Evolutionary conservation across 2,888 invertebrate species (phyloP).

Genomic region (Dione juno): DNA sequence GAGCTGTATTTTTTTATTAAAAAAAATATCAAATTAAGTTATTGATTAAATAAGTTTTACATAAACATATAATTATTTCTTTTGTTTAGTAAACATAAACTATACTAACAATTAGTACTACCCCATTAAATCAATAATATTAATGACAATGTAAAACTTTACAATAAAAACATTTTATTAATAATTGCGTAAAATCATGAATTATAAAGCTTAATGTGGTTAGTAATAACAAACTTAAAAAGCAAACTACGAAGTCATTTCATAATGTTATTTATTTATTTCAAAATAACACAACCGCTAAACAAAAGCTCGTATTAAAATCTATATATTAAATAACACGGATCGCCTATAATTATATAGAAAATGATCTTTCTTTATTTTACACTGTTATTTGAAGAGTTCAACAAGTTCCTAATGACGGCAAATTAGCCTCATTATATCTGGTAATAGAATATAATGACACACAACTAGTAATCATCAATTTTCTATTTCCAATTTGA

Average conservation of each 20-base stretch:
- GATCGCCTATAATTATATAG: constrained; percentile 18
- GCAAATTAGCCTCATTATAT: constrained; percentile 53
- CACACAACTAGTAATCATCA: constrained; percentile 55
- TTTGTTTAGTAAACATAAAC: background rate
- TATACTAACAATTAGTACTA: background rate
- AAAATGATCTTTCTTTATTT: constrained; percentile 24
- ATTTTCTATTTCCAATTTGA: constrained; percentile 65
- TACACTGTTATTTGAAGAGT: constrained; percentile 31
- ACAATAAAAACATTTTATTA: background rate
- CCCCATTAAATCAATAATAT: background rate
- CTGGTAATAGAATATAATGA: constrained; percentile 55
- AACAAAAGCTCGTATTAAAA: constrained; percentile 7
- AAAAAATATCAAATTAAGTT: background rate
- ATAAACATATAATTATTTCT: no score
- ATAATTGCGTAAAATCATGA: background rate
- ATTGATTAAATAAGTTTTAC: background rate
- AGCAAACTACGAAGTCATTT: background rate
- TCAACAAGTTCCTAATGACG: constrained; percentile 48
- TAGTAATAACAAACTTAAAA: background rate
- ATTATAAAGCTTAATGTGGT: no score
- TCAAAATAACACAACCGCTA: background rate
- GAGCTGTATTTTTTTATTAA: background rate
- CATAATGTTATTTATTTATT: background rate
- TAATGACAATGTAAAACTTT: background rate
- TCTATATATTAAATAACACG: background rate